Conservation (phyloP, 1,140 invertebrate species). For the Plutomurus gul region DNA sequence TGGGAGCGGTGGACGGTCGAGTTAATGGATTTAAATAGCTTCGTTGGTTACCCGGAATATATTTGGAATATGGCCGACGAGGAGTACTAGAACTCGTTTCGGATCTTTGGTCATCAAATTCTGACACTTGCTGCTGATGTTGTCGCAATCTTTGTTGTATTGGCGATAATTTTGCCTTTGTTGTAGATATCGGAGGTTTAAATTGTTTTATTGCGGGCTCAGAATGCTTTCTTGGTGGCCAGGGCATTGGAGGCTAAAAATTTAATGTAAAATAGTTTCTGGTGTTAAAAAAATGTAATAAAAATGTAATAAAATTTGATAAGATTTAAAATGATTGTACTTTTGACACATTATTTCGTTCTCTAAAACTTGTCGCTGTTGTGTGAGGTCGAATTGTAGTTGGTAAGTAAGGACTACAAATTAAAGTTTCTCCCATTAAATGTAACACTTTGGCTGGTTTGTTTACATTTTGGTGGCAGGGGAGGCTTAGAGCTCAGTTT, state of each 20-base stretch:
- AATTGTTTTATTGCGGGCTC: neutral
- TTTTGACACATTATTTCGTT: neutral
- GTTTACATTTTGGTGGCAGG: neutral
- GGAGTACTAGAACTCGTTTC: neutral
- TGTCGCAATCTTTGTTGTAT: no score
- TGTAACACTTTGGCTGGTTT: neutral
- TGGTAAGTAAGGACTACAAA: neutral
- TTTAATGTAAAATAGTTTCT: no score
- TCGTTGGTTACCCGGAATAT: neutral
- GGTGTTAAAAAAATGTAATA: no score
- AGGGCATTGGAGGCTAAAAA: neutral
- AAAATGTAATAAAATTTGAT: neutral
- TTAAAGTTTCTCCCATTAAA: neutral
- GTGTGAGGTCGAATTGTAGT: neutral
- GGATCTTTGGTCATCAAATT: neutral
- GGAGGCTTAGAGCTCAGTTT: neutral
- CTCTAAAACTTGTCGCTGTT: neutral
- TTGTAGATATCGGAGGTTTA: neutral
- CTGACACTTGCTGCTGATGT: neutral
- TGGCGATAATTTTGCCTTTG: neutral
- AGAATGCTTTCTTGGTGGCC: conserved; percentile 2
- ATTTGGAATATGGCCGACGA: neutral
- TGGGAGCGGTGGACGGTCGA: neutral
- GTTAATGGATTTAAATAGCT: no score
- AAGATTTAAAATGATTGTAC: neutral